Conservation (phyloP, 2,113 vertebrate species). For the Grus americana region DNA sequence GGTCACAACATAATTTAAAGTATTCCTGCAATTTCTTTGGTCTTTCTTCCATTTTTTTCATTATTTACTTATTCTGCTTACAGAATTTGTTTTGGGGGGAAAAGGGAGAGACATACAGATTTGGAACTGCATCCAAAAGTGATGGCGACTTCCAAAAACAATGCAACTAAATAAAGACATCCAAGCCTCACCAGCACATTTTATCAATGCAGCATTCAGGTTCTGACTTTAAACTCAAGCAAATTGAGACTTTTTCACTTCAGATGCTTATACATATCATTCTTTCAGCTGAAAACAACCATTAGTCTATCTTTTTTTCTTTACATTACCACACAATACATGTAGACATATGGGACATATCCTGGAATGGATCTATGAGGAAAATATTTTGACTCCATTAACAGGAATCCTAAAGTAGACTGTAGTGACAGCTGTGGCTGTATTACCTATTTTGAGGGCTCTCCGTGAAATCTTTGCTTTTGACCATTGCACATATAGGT, state of each 20-base stretch:
- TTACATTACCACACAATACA: neutral
- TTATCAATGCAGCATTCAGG: neutral
- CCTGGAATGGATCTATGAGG: neutral
- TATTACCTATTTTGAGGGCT: neutral
- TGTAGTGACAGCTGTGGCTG: neutral
- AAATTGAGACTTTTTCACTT: neutral
- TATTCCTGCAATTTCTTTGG: neutral
- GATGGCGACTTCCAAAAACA: neutral
- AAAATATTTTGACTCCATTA: neutral
- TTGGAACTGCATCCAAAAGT: neutral
- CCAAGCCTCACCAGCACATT: neutral
- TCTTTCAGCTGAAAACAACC: neutral
- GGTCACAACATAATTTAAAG: neutral
- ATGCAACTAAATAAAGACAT: neutral
- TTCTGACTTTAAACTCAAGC: neutral
- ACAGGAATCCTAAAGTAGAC: neutral
- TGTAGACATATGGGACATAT: neutral
- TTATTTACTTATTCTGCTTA: neutral
- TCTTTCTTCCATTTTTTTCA: neutral
- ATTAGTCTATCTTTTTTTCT: neutral
- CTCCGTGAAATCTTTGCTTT: neutral
- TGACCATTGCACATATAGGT: neutral
- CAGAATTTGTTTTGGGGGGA: rapidly evolving
- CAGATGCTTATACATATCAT: neutral
- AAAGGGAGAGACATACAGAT: neutral